A percentile compares a stretch with the other conserved stretches of the same genome.
These are phyloP conservation scores for Thinocorus orbignyianus DNA, from an alignment of 2,113 vertebrate genomes.

Conservation along the genomic window DNA sequence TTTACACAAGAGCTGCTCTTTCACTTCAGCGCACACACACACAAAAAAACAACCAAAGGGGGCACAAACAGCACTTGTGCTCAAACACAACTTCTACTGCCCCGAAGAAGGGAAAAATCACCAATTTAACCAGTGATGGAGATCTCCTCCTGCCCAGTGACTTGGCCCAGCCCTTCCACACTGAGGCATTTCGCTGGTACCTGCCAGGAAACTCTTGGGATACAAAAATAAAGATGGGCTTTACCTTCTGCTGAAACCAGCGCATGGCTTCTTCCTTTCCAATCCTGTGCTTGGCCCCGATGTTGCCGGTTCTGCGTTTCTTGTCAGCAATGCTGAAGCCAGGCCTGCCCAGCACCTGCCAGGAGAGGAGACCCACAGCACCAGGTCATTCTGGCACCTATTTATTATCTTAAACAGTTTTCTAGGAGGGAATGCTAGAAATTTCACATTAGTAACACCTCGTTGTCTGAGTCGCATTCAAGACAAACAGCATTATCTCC, in stretches of 20 bases:
- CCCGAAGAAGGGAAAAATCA: background rate
- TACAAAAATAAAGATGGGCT: background rate
- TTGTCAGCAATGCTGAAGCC: conserved; percentile 99
- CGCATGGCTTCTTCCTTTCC: conserved; percentile 99
- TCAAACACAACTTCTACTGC: background rate
- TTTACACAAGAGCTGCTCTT: background rate
- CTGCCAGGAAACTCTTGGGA: background rate
- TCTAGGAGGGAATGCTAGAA: background rate
- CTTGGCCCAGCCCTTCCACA: background rate
- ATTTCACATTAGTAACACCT: background rate
- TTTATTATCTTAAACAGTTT: accelerated
- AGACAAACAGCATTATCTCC: accelerated
- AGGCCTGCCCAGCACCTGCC: conserved; percentile 94
- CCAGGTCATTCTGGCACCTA: background rate
- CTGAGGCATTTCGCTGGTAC: accelerated
- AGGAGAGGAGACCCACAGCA: background rate
- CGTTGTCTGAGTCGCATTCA: accelerated
- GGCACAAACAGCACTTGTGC: accelerated
- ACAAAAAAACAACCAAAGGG: background rate
- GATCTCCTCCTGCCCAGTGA: background rate
- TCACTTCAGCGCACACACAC: background rate
- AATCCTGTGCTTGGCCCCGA: conserved; percentile 96
- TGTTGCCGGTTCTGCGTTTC: conserved; percentile 93
- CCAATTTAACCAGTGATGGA: accelerated
- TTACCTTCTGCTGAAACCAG: conserved; percentile 99